phyloP scores from a whole-genome alignment of 2,888 invertebrate species.

The Lydus trimaculatus region DNA sequence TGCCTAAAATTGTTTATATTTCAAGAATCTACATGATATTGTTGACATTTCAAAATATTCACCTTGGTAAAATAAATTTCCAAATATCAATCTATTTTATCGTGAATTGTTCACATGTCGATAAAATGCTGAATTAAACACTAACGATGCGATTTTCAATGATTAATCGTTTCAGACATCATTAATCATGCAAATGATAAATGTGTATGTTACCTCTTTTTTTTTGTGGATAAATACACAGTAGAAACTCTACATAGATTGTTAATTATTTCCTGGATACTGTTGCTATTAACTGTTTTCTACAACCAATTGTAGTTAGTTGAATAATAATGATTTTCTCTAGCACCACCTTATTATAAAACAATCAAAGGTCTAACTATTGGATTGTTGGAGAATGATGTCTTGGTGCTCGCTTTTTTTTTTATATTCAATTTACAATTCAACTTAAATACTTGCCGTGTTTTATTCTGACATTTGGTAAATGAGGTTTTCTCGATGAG shows the following conservation, averaged over 20 bases:
- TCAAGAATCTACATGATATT: neutral
- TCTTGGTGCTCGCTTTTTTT: neutral
- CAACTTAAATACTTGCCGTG: neutral
- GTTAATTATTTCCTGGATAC: neutral
- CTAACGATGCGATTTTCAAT: constrained; percentile 13
- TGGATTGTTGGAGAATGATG: too few species aligned
- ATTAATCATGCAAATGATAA: constrained; percentile 1
- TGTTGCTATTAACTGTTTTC: neutral
- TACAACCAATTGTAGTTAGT: neutral
- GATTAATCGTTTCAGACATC: constrained; percentile 11
- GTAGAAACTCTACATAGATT: neutral
- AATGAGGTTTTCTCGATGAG: too few species aligned
- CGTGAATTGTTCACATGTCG: neutral
- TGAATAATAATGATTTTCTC: neutral
- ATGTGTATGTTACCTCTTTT: neutral
- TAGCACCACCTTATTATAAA: neutral
- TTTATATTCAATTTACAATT: neutral
- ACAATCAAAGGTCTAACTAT: neutral
- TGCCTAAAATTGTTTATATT: neutral
- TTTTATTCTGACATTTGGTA: too few species aligned
- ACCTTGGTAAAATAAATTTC: neutral
- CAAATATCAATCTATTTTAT: neutral
- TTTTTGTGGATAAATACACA: neutral
- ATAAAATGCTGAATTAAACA: constrained; percentile 18
- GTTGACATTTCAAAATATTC: neutral